Evolutionary conservation across 2,888 invertebrate genomes (phyloP), one percentile per base, ranked within the genome.

Genomic region (Apamea crenata): DNA sequence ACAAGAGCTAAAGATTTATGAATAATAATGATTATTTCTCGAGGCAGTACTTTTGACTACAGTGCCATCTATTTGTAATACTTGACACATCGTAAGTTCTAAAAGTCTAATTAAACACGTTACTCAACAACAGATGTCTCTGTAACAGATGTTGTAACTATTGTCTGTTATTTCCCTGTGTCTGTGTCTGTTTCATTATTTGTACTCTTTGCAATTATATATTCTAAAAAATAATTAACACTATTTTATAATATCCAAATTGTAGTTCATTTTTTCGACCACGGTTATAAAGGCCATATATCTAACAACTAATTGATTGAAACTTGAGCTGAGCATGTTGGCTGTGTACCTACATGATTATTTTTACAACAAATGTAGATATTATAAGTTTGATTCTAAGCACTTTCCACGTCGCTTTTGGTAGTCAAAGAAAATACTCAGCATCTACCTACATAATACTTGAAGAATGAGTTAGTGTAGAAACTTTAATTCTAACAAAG

Each of bases 401-500:
- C 63, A 81, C 44, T 61, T 81, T 73, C 10, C 63, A 14, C 32
- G 21, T 63, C 10, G 2, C 44, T 56, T 12, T n/a, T 40, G 7
- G 25, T 32, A n/a, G 25, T 59, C 21, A 50, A 67, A 67, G 18
- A 50, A 71, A 67, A 61, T 66, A 72, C 40, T 44, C 21, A 44
- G 10, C n/a, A 69, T n/a, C 36, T 44, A 53, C 53, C 32, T 32
- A 44, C 53, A 61, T 73, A 40, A 47, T 65, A 77, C 44, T 67
- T 2, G n/a, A 73, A 53, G 53, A 65, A 77, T 81, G 78, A 70
- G 53, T 77, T 56, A 61, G 50, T 36, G n/a, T 36, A 47, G 21
- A 80, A 78, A 77, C 61, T 81, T 68, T 78, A 73, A 78, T 71
- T 71, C 21, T 75, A 86, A 91, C 88, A 91, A 91, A 87, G 78